Conservation (phyloP, 2,113 vertebrate species). For the Hoplias malabaricus region DNA sequence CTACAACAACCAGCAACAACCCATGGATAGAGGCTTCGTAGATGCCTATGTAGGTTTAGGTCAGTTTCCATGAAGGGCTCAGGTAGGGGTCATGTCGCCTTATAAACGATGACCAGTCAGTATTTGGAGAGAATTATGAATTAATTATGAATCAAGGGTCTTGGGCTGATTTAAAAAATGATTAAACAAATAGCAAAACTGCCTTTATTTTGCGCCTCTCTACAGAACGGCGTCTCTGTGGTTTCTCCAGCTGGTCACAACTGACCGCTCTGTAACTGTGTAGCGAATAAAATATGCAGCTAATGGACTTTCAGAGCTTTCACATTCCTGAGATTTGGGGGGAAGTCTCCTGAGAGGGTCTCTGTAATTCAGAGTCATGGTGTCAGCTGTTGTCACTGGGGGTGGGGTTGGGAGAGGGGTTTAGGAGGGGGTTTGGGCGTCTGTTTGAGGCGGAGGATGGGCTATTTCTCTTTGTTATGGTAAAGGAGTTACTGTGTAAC, state of each 20-base stretch:
- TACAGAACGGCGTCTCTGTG: not conserved
- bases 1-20: no score
- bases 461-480: not conserved
- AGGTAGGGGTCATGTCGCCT: no score
- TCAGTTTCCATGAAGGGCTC: no score
- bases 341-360: conserved; percentile 59
- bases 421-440: not conserved
- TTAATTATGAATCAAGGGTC: no score
- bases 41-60: no score
- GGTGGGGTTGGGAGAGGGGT: conserved; percentile 44
- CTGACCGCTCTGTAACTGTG: not conserved
- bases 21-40: no score
- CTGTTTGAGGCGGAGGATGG: not conserved
- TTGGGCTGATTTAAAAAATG: no score
- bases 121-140: no score
- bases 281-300: not conserved
- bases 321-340: conserved; percentile 64
- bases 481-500: not conserved
- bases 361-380: conserved; percentile 63
- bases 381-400: conserved; percentile 62
- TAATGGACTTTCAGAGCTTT: not conserved
- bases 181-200: no score
- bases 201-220: no score
- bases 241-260: not conserved
- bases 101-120: no score